Evolutionary conservation across 2,113 vertebrate species (phyloP), one percentile per base, ranked within the genome.

Genomic region (Leucosticte australis): DNA sequence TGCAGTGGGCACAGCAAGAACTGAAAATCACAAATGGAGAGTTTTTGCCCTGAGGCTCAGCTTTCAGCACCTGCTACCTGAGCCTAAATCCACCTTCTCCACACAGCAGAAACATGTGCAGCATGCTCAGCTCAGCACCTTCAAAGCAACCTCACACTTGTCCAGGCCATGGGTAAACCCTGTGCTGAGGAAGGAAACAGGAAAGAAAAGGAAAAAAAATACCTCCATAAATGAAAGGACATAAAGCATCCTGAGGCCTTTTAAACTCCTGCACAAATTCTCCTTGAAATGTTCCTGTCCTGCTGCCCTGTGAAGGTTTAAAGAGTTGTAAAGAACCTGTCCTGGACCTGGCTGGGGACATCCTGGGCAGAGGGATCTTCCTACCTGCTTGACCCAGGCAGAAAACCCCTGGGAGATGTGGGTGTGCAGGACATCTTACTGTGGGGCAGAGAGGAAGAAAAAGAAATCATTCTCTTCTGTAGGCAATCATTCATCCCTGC

Each of bases 201-300:
- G 18, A 57, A 76, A 73, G 28, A 17, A 57, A 60, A 42, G 1
- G 5, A 2, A 24, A 39, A 50, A 39, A 39, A 8, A 20, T 42
- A 47, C 7, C 62, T 84, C 73, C 52, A 78, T 84, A 94, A 95
- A 96, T 89, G 77, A 77, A 86, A 74, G 55, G 56, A n/a, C 20
- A 87, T 0, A 0, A 87, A 94, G 70, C 56, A 87, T 50, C 57
- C 47, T 0, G n/a, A 86, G 71, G 39, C 65, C 90, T 90, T 95
- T 71, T 46, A 78, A 83, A 94, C 33, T 74, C 28, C 78, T 82
- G 52, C 42, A 49, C 69, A 74, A 95, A 92, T 41, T 73, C 44
- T 70, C 46, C 83, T 93, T 94, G 95, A 97, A 96, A 91, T 23
- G 88, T 21, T 94, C 39, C 47, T 65, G 62, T 74, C 26, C 59